Conservation (phyloP, 1,140 invertebrate genomes). For the Danaus melanippus region DNA sequence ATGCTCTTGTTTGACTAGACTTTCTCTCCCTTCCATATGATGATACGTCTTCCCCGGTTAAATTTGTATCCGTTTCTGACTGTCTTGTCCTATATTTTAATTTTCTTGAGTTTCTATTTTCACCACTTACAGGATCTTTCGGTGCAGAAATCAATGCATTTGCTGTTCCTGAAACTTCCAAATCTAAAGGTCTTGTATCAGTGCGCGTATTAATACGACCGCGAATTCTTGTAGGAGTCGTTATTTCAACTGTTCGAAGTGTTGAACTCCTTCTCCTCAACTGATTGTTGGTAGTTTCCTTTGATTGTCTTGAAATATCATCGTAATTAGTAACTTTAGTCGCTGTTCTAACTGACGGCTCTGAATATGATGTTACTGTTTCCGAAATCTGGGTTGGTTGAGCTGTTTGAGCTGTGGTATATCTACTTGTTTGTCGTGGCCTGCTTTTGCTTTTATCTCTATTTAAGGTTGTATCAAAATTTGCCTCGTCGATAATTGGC, state of each 20-base stretch:
- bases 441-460: slow-evolving; percentile 37
- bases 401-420: slow-evolving; percentile 20
- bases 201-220: slow-evolving; percentile 43
- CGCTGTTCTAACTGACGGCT: too few species aligned
- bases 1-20: slow-evolving; percentile 52
- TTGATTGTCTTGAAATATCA: not conserved
- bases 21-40: slow-evolving; percentile 37
- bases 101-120: slow-evolving; percentile 52
- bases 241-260: slow-evolving; percentile 28
- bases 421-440: slow-evolving; percentile 28
- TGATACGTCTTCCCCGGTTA: slow-evolving; percentile 54
- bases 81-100: slow-evolving; percentile 49
- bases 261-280: slow-evolving; percentile 44
- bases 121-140: slow-evolving; percentile 43
- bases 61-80: slow-evolving; percentile 58
- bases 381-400: slow-evolving; percentile 5
- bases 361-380: slow-evolving; percentile 2
- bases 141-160: slow-evolving; percentile 42
- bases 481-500: slow-evolving; percentile 30
- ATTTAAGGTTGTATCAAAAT: slow-evolving; percentile 27
- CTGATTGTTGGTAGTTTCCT: slow-evolving; percentile 25
- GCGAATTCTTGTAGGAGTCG: slow-evolving; percentile 25
- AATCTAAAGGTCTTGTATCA: slow-evolving; percentile 40
- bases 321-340: too few species aligned
- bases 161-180: slow-evolving; percentile 52